These are phyloP conservation scores for Linnaemya vulpina DNA, from an alignment of 2,888 invertebrate genomes.

Conservation along the genomic window DNA sequence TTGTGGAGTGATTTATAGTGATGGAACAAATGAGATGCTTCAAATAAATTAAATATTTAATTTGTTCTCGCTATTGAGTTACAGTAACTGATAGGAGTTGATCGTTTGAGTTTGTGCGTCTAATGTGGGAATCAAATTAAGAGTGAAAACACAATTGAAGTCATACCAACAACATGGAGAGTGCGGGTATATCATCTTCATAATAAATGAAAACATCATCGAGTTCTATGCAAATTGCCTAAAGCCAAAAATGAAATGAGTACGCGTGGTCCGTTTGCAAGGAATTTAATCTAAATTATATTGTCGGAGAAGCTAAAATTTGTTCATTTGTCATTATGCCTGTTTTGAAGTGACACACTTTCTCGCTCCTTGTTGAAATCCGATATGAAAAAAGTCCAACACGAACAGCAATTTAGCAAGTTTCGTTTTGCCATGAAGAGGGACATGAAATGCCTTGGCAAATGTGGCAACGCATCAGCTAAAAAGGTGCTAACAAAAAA, in stretches of 20 bases:
- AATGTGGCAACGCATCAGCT: slow-evolving; percentile 66
- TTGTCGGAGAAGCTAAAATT: slow-evolving; percentile 80
- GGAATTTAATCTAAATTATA: slow-evolving; percentile 69
- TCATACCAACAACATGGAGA: neutral
- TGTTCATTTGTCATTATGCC: slow-evolving; percentile 82
- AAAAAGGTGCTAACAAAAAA: slow-evolving; percentile 70
- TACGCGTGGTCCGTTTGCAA: neutral
- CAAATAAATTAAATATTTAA: slow-evolving; percentile 55
- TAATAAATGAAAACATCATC: neutral
- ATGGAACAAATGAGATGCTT: slow-evolving; percentile 67
- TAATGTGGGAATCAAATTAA: slow-evolving; percentile 28
- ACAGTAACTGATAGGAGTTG: slow-evolving; percentile 40
- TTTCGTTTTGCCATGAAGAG: slow-evolving; percentile 28
- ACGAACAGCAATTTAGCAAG: slow-evolving; percentile 57
- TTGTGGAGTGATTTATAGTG: slow-evolving; percentile 64
- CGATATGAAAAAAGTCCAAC: slow-evolving; percentile 27
- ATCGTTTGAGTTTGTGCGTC: slow-evolving; percentile 11
- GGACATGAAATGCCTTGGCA: slow-evolving; percentile 54
- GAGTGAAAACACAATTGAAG: neutral
- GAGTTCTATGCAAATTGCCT: neutral
- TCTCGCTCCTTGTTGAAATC: slow-evolving; percentile 78
- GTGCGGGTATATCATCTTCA: neutral
- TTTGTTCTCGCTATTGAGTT: slow-evolving; percentile 57
- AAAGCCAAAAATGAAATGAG: neutral
- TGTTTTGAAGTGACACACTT: slow-evolving; percentile 81